Evolutionary conservation across 2,797 vertebrate genomes (phyloP).

Genomic region (Salarias fasciatus): DNA sequence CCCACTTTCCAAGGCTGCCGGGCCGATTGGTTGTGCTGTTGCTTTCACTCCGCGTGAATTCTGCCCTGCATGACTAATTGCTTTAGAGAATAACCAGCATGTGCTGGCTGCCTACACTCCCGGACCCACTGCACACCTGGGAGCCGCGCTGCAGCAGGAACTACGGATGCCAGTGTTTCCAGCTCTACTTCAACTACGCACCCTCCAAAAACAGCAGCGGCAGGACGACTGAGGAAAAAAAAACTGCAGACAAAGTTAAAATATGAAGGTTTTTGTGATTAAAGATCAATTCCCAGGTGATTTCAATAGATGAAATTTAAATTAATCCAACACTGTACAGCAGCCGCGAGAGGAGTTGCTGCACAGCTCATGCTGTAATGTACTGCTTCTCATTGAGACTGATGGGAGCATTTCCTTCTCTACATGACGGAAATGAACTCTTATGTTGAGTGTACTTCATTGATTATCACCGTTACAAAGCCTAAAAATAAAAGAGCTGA

Average conservation of each 20-base stretch:
- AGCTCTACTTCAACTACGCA: neutral
- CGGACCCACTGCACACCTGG: neutral
- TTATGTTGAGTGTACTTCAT: constrained; percentile 35
- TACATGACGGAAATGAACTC: constrained; percentile 17
- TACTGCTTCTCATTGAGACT: neutral
- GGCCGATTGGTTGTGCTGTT: constrained; percentile 6
- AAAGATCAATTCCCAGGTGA: constrained; percentile 17
- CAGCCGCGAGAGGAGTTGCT: neutral
- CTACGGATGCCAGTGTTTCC: neutral
- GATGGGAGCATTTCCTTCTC: constrained; percentile 3
- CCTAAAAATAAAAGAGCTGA: constrained; percentile 52
- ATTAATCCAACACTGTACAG: neutral
- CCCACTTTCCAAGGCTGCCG: constrained; percentile 26
- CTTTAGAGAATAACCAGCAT: neutral
- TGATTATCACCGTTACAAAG: constrained; percentile 48
- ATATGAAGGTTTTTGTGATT: constrained; percentile 8
- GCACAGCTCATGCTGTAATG: neutral
- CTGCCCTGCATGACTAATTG: constrained; percentile 6
- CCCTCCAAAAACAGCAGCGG: neutral
- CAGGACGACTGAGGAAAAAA: neutral
- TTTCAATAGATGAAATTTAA: constrained; percentile 9
- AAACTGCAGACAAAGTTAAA: constrained; percentile 3
- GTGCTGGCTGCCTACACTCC: constrained; percentile 6
- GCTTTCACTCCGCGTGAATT: constrained; percentile 6
- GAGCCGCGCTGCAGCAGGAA: neutral